phyloP scores from a whole-genome alignment of 2,888 invertebrate genomes.

The Sphaerophoria rueppellii region DNA sequence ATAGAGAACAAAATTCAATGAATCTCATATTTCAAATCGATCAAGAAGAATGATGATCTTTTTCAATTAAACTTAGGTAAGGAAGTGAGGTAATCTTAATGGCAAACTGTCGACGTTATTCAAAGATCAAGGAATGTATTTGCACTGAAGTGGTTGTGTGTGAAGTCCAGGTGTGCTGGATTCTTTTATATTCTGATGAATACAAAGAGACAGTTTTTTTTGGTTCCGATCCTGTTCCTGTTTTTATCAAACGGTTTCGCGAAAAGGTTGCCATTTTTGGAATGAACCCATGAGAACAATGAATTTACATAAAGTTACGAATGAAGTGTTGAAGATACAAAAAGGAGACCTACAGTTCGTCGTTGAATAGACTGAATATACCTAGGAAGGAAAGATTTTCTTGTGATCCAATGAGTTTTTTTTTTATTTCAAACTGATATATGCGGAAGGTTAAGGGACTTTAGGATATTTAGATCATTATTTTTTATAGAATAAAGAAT shows the following conservation, averaged over 20 bases:
- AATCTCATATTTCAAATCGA: conserved; percentile 54
- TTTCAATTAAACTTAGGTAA: conserved; percentile 23
- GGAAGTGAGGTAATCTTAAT: conserved; percentile 7
- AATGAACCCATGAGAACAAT: background rate
- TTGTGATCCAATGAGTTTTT: too few species aligned
- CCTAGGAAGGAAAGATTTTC: too few species aligned
- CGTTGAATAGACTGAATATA: background rate
- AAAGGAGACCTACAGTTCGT: background rate
- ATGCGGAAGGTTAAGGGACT: too few species aligned
- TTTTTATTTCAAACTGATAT: too few species aligned
- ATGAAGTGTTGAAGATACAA: background rate
- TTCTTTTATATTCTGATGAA: conserved; percentile 18
- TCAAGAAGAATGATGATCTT: conserved; percentile 23
- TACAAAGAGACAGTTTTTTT: conserved; percentile 16
- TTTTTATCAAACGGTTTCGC: conserved; percentile 53
- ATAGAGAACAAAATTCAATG: conserved; percentile 12
- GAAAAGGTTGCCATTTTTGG: conserved; percentile 37
- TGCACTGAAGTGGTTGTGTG: conserved; percentile 4
- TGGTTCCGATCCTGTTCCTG: conserved; percentile 21
- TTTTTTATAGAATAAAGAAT: too few species aligned
- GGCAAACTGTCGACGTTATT: conserved; percentile 14
- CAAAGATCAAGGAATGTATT: conserved; percentile 41
- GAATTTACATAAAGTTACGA: conserved; percentile 52
- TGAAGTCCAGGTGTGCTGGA: conserved; percentile 60
- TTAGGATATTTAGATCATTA: too few species aligned